phyloP scores from a whole-genome alignment of 1,140 invertebrate species.

The Drosophila lowei region DNA sequence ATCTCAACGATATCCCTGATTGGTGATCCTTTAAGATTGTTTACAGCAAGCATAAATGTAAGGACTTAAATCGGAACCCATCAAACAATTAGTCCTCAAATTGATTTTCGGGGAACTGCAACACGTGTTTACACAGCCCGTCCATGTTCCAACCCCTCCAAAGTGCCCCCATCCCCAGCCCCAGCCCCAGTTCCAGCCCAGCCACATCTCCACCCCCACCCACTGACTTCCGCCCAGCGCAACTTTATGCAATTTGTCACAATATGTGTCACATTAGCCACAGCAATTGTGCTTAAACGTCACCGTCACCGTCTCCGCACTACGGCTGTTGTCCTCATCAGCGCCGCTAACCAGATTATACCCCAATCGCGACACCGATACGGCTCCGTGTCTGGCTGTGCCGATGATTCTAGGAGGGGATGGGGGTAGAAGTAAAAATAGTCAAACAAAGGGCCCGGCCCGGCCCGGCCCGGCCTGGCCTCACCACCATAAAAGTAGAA shows the following conservation, averaged over 20 bases:
- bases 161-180: slow-evolving; percentile 4
- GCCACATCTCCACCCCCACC: neutral
- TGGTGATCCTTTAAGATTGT: neutral
- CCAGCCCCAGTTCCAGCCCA: neutral
- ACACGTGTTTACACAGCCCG: slow-evolving; percentile 69
- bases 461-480: slow-evolving; percentile 6
- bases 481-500: neutral
- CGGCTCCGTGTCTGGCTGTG: slow-evolving; percentile 21
- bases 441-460: slow-evolving; percentile 54
- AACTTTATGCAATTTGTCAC: slow-evolving; percentile 82
- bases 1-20: neutral
- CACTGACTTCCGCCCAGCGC: slow-evolving; percentile 11
- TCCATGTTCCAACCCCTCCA: slow-evolving; percentile 25
- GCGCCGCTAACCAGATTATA: slow-evolving; percentile 77
- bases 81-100: slow-evolving; percentile 27
- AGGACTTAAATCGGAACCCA: slow-evolving; percentile 2
- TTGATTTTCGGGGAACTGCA: slow-evolving; percentile 47
- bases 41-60: too few relatives aligned
- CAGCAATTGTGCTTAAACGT: slow-evolving; percentile 82
- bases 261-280: slow-evolving; percentile 83
- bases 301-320: slow-evolving; percentile 39
- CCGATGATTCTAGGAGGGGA: slow-evolving; percentile 9
- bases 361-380: slow-evolving; percentile 75
- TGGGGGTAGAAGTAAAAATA: slow-evolving; percentile 37
- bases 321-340: slow-evolving; percentile 40